Evolutionary conservation across 2,113 vertebrate species (phyloP), one percentile per base, ranked within the genome.

Genomic region (Garra rufa): DNA sequence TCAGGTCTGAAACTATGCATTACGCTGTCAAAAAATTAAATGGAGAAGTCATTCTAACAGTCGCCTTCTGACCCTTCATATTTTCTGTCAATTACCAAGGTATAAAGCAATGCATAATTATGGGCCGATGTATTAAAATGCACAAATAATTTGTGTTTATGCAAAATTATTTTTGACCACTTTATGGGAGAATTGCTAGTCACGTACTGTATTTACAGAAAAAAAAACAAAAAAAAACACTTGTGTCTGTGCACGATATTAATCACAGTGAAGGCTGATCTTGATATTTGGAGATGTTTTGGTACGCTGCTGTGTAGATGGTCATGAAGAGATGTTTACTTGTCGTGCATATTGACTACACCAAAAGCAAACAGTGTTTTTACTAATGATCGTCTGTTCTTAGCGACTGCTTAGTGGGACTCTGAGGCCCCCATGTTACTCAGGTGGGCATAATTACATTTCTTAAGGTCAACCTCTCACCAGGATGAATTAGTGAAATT

Each of bases 31-130:
- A 98, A 95, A 96, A 96, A 95, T 96, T 96, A 96, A 96, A 98
- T 98, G 98, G 98, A 97, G 97, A 98, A 99, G 97, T 97, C 98
- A 96, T 96, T 99, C 97, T 98, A 97, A 98, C 96, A 96, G 97
- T 96, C 95, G 95, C 97, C 97, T 96, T 96, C 95, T 98, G 96
- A 97, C 97, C 96, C 95, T 96, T 97, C 97, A 97, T 98, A 98
- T 98, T 97, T 98, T 96, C 97, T 97, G 97, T 98, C 97, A 98
- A 97, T 98, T 99, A 98, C 96, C 95, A 96, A 97, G 96, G 96
- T 96, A 96, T 95, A 96, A 96, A 97, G 96, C 96, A 96, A 97
- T 97, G 97, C 97, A 98, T 98, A 99, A 97, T 98, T 98, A 99
- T 97, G 93, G 95, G 94, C 93, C 92, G 94, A 95, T 94, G 94